Evolutionary conservation across 2,797 vertebrate genomes (phyloP), one percentile per base, ranked within the genome.

Genomic region (Malacoctenus gilli): DNA sequence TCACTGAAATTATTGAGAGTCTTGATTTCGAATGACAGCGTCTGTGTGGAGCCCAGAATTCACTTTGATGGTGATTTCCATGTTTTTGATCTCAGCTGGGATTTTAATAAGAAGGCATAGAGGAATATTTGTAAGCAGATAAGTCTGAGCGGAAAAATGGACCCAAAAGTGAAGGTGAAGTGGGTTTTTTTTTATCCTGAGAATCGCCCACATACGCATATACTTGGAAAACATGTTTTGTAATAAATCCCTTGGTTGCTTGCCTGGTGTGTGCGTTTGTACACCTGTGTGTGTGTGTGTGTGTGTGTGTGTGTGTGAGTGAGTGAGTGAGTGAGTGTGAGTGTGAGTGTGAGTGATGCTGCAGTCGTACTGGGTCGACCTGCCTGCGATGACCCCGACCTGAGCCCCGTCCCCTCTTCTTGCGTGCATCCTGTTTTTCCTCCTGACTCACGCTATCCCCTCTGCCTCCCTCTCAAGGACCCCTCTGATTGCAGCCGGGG

Each of bases 401-500:
- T n/a, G n/a, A 32, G 9, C 30, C 21, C 30, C 20, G 36, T 40
- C 42, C 30, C 28, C 4, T 54, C 16, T n/a, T n/a, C 54, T 54
- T 36, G 21, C 28, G 38, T 31, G 8, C 48, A 30, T 39, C 52
- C 46, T 59, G 44, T 39, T 56, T 18, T 37, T 9, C 37, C 10
- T 19, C 34, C n/a, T n/a, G 6, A 5, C 6, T 36, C n/a, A 36
- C 8, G 1, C 7, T n/a, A 2, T 14, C n/a, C 15, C 34, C 34
- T 15, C 4, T 8, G 2, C 28, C 8, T 31, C 28, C 39, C 38
- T 67, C 40, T 46, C 21, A 75, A 99, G 97, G 88, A 98, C 97
- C 10, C 96, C 97, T 60, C 85, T 98, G 79, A 98, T 99, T 19
- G 97, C 97, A 8, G 97, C 96, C 0, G 95, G 95, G 51, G 93